Base-by-base conservation (phyloP, 1,140 invertebrate genomes). In the Drepana arcuata region DNA sequence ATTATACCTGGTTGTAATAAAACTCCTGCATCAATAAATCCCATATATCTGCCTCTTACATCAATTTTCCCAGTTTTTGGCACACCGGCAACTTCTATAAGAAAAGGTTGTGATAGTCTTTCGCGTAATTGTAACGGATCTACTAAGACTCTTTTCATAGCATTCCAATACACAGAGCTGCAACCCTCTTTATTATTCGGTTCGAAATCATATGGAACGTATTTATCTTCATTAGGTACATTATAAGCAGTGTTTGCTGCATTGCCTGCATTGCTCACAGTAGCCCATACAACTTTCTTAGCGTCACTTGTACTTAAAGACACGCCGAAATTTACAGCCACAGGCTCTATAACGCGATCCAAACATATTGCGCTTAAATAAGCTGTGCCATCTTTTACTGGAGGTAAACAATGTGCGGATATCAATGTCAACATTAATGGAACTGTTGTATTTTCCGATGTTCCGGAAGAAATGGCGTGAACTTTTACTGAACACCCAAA, bases 51-150 rank as follows among this genome's bases (percentile, higher is more conserved):
- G 13, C 70, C 63, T 24, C 75, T 58, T 6, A 66, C 46, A 26
- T 82, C 75, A 23, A 63, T 43, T 57, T 80, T 80, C 9, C 75
- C 75, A 30, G 35, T 4, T 48, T 35, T 68, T 14, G 72, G 70
- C 11, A 79, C 64, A 5, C 70, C 78, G 15, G 75, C 78, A 15
- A 80, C 34, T 55, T 82, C 75, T 14, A 82, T 9, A 2, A 67
- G 12, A 40, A 82, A 66, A 7, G 57, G 53, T 10, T 37, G 36
- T 24, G 40, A 44, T 29, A 82, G 36, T 48, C 67, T 47, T 10
- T 51, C 39, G 1, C 35, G 38, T 13, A 82, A 51, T 1, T 28
- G 13, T 16, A 28, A 12, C 7, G 63, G 45, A 29, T 80, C 61
- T 13, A 82, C 51, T 11, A 80, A 47, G 11, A 72, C 53, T 27